Percentiles rank a stretch among this genome's conserved stretches.
Conservation (phyloP, 2,797 vertebrate species). For the Lerista edwardsae region DNA sequence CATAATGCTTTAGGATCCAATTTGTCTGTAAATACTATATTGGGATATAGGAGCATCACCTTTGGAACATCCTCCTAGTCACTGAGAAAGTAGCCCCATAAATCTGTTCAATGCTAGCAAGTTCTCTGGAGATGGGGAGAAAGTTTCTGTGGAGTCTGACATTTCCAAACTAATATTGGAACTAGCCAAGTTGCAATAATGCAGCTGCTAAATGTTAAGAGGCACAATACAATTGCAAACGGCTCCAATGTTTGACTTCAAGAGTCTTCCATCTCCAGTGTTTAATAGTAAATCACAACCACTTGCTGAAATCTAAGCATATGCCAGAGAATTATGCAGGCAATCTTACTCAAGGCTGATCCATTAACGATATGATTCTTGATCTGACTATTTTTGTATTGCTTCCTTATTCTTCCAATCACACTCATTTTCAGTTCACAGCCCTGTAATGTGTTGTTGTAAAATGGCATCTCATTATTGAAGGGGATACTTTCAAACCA, state of each 20-base stretch:
- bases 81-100: not conserved
- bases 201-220: not conserved
- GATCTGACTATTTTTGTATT: not conserved
- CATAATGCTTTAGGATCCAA: not conserved
- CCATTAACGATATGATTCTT: not conserved
- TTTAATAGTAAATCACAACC: not conserved
- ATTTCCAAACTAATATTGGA: not conserved
- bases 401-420: constrained; percentile 21
- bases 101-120: not conserved
- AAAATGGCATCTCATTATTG: constrained; percentile 36
- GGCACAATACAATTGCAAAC: not conserved
- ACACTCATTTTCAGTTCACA: constrained; percentile 34
- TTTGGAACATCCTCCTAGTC: not conserved
- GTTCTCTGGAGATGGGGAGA: not conserved
- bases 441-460: constrained; percentile 45
- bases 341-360: not conserved
- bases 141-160: not conserved
- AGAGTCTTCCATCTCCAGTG: not conserved
- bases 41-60: not conserved
- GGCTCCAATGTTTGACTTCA: not conserved
- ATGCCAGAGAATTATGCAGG: not conserved
- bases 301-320: not conserved
- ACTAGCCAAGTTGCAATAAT: not conserved
- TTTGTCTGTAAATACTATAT: not conserved
- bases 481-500: constrained; percentile 44